Evolutionary conservation across 2,113 vertebrate genomes (phyloP), one percentile per base, ranked within the genome.

Genomic region (Microcebus murinus): DNA sequence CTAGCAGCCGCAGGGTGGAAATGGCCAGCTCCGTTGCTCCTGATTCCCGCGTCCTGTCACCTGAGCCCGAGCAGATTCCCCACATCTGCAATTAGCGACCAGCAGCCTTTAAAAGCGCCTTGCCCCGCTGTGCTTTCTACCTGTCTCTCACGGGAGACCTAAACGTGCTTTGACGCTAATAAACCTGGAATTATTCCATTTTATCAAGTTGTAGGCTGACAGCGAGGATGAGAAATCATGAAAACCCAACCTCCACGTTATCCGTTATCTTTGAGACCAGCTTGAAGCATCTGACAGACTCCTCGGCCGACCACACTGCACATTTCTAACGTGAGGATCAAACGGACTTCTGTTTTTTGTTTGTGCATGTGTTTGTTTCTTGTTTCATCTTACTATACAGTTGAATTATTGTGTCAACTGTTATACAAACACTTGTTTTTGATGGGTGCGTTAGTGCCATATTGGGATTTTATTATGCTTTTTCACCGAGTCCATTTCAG

Each of bases 121-220:
- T 25, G 45, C 59, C 59, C 45, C 20, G 15, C 20, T 6, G 31
- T 59, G 74, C 45, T 63, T 95, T 93, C 83, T 68, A 80, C 90
- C 61, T 95, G 77, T 92, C 84, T 86, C 83, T 92, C 94, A 79
- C 0, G 1, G 67, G 80, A 82, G 71, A 63, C 34, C 70, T 68
- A 27, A 67, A 65, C 67, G 70, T 8, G 20, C 39, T 73, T 65
- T 20, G 55, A 92, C 10, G 25, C 84, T 88, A 90, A 92, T 45
- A 85, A 96, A 97, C 91, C 95, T 94, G 70, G n/a, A 96, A 96
- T 94, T 87, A 91, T 96, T 96, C 92, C 91, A 86, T 97, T 94
- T 96, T 76, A 83, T 95, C 82, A 86, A 83, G 71, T 73, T 82
- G 76, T 61, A 68, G 77, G 34, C 55, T 97, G 87, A 90, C 76